Base-by-base conservation (phyloP, 1,140 invertebrate genomes). In the Drosophila persimilis region DNA sequence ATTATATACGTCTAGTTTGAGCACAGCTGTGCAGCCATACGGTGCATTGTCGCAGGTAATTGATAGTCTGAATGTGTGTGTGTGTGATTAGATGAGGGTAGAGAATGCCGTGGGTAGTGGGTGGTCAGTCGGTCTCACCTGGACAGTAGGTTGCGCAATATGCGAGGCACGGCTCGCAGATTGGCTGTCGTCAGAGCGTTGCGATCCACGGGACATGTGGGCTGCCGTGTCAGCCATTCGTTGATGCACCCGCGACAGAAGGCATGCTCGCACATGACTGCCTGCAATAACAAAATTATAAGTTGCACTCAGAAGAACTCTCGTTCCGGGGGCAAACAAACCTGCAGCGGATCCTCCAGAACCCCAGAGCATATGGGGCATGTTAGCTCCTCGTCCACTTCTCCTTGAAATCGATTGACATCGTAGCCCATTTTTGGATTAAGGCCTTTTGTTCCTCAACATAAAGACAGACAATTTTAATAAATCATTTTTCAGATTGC, bases 211-310 rank as follows among this genome's bases (percentile, higher is more conserved):
- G 98, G 98, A 92, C 98, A 99, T 20, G 96, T 98, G 13, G 96
- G 97, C 89, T 98, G 97, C 44, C 97, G 93, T 52, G 95, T 95
- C 63, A 99, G 95, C 98, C 98, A 99, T 92, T 99, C 97, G 54
- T 96, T 96, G 73, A 99, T 99, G 91, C 98, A 99, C 15, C 94
- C 94, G 81, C 95, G 94, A 92, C 98, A 99, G 93, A 99, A 99
- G 62, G 97, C 97, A 93, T 99, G 98, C 92, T 99, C 98, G 92
- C 98, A 99, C 77, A 95, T 95, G 43, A 97, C 97, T 62, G 97
- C 97, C 97, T 99, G 91, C 8, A 26, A 94, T 73, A 39, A 41
- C 51, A 50, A 54, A 51, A 55, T 51, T 51, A 58, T 50, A 47
- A 48, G n/a, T 29, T 56, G 24, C 41, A 41, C 22, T 35, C 31